phyloP scores from a whole-genome alignment of 2,113 vertebrate species.

The Lynx canadensis region DNA sequence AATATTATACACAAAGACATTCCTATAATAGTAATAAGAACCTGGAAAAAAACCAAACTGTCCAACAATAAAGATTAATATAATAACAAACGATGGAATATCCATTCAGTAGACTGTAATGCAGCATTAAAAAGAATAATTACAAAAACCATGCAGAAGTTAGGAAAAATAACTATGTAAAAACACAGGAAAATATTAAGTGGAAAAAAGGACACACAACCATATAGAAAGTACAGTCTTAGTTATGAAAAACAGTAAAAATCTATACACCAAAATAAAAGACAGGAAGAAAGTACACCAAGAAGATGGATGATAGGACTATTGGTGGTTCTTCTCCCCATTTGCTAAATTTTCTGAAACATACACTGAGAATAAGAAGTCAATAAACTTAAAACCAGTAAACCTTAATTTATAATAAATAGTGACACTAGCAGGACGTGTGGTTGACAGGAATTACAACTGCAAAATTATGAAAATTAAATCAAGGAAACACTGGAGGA shows the following conservation, averaged over 20 bases:
- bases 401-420: background rate
- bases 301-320: background rate
- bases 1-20: background rate
- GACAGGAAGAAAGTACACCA: background rate
- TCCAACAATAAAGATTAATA: background rate
- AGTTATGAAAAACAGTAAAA: background rate
- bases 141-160: background rate
- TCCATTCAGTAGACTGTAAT: background rate
- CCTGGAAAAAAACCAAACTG: background rate
- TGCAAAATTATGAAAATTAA: background rate
- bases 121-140: background rate
- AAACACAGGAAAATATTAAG: constrained; percentile 26
- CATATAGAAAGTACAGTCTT: background rate
- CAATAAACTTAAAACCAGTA: background rate
- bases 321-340: background rate
- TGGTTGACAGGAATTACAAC: background rate
- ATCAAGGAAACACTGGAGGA: background rate
- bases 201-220: background rate
- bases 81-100: background rate
- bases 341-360: constrained; percentile 21
- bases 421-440: background rate
- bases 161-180: background rate
- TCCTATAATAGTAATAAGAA: background rate
- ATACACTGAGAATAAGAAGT: background rate
- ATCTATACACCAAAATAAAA: background rate